These are phyloP conservation scores for Anoplolepis gracilipes DNA, from an alignment of 1,140 invertebrate genomes.

Conservation along the genomic window DNA sequence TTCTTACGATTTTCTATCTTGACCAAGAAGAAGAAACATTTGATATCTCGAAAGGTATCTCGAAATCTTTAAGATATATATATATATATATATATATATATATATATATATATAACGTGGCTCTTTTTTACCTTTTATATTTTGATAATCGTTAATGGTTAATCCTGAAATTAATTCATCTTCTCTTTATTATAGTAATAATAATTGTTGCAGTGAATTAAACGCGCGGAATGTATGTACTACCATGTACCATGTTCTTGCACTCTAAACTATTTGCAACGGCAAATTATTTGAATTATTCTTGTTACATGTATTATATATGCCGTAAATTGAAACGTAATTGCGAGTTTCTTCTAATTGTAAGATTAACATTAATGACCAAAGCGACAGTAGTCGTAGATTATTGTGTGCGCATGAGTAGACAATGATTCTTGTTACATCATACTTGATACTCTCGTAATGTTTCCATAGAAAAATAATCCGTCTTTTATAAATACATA, in stretches of 20 bases:
- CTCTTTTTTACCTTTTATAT: no score
- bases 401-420: neutral
- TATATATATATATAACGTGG: no score
- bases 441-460: neutral
- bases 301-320: neutral
- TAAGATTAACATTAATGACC: conserved; percentile 24
- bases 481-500: conserved; percentile 19
- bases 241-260: neutral
- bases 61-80: conserved; percentile 20
- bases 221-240: neutral
- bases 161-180: neutral
- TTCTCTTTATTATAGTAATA: neutral
- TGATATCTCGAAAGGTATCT: neutral
- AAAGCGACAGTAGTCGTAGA: neutral
- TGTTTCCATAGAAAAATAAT: conserved; percentile 60
- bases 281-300: neutral
- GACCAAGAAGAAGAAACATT: conserved; percentile 42
- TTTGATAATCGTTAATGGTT: no score
- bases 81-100: no score
- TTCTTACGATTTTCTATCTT: neutral
- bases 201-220: neutral
- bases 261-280: conserved; percentile 9
- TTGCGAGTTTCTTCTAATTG: neutral
- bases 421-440: neutral
- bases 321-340: neutral